Evolutionary conservation across 2,888 invertebrate genomes (phyloP).

Genomic region (Rotaria socialis): DNA sequence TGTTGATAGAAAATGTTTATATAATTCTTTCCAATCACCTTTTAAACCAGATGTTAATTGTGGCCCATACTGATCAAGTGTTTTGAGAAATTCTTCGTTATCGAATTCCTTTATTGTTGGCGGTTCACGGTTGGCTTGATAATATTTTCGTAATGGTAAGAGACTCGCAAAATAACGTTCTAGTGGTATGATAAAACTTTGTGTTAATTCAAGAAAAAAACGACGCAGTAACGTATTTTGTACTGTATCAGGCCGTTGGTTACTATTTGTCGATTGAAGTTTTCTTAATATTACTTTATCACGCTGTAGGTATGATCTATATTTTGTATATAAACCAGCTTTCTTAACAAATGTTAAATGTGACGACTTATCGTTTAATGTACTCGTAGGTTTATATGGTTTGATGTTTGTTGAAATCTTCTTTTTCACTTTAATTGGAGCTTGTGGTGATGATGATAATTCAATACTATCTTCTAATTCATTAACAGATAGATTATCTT

Average conservation of each 20-base stretch:
- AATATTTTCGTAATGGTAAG: conserved; percentile 93
- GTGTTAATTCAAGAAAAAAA: conserved; percentile 88
- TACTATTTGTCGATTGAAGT: conserved; percentile 59
- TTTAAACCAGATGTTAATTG: conserved; percentile 87
- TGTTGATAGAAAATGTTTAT: conserved; percentile 61
- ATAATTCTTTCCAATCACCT: conserved; percentile 93
- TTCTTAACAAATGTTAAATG: conserved; percentile 47
- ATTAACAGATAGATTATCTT: background rate
- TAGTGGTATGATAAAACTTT: conserved; percentile 93
- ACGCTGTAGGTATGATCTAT: conserved; percentile 81
- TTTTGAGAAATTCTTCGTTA: conserved; percentile 85
- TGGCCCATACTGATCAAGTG: conserved; percentile 83
- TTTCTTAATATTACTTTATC: conserved; percentile 83
- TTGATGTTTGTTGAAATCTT: conserved; percentile 57
- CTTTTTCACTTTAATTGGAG: conserved; percentile 56
- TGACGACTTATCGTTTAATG: conserved; percentile 47
- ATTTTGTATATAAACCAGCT: conserved; percentile 62
- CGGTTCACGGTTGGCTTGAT: conserved; percentile 85
- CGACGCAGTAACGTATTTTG: conserved; percentile 85
- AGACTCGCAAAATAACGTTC: conserved; percentile 93
- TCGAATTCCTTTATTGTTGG: conserved; percentile 87
- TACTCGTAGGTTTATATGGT: conserved; percentile 54
- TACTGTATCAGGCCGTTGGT: conserved; percentile 78
- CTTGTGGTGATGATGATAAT: background rate
- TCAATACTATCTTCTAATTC: background rate